Base-by-base conservation (phyloP, 2,888 invertebrate species). In the Oasisia sp. region DNA sequence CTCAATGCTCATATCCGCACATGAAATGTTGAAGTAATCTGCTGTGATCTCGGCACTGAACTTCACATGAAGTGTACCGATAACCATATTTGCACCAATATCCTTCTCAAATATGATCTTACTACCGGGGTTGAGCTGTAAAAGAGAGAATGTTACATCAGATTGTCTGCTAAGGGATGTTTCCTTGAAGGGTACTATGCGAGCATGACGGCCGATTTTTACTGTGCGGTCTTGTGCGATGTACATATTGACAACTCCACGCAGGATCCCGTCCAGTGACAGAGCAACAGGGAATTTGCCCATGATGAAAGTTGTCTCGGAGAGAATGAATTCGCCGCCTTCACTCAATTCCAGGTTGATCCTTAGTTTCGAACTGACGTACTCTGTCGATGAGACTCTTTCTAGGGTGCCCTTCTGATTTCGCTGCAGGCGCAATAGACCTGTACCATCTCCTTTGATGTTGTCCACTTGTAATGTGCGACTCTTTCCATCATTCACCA, bases 121-220 rank as follows among this genome's bases (percentile, higher is more conserved):
- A 91, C 95, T 95, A 8, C 94, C 94, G n/a, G 95, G 95, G 91
- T 95, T 94, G 11, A 95, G 94, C 92, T 95, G 95, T 14, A 95
- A 92, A 3, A 92, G 92, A 45, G 94, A 94, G 93, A 95, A 95
- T 11, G 94, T 94, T 1, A 95, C 94, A 19, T 74, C 74, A 5
- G 19, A 14, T 19, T 19, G 19, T 0, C 91, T 50, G 32, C 93
- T 93, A 0, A 93, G 32, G 32, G 91, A 91, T 9, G 94, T 94
- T 32, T 93, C 94, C 91, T 93, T 92, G 58, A 94, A 92, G 19
- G 95, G 94, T 1, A 95, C 94, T 89, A 95, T 94, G 58, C 92
- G 93, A 1, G 95, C 95, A 93, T 94, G 93, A 32, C 91, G 50
- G 27, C 95, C 95, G 32, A 95, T 94, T 91, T 94, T 93, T 93